Evolutionary conservation across 2,888 invertebrate genomes (phyloP).

Genomic region (Parthenolecanium corni): DNA sequence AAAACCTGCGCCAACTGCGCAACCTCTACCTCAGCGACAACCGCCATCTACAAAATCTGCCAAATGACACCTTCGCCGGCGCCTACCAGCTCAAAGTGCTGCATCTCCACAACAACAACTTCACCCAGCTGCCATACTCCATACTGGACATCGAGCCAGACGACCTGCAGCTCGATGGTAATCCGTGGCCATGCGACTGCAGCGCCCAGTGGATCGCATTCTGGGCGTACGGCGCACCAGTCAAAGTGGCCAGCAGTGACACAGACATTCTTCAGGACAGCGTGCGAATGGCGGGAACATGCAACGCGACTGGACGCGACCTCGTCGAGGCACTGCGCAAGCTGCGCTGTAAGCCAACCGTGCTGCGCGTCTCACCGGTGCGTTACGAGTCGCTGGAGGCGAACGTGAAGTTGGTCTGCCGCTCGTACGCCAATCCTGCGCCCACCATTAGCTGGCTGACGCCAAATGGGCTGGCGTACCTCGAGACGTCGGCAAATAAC

Average conservation of each 20-base stretch:
- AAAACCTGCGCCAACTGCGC: constrained; percentile 6
- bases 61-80: constrained; percentile 46
- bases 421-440: constrained; percentile 60
- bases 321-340: neutral
- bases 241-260: no score
- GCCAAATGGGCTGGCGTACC: constrained; percentile 33
- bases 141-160: constrained; percentile 53
- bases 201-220: constrained; percentile 64
- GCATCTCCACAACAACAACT: constrained; percentile 48
- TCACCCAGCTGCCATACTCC: constrained; percentile 58
- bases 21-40: constrained; percentile 47
- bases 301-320: constrained; percentile 10
- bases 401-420: constrained; percentile 51
- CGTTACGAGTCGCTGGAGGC: constrained; percentile 1
- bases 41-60: constrained; percentile 48
- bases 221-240: constrained; percentile 41
- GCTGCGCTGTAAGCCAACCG: constrained; percentile 12
- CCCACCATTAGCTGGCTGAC: constrained; percentile 73
- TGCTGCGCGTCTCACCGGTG: neutral
- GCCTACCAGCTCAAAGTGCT: constrained; percentile 38
- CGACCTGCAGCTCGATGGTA: constrained; percentile 55
- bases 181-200: constrained; percentile 79
- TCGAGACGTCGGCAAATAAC: neutral
- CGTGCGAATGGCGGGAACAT: neutral
- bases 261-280: neutral